Percentiles rank a stretch among this genome's conserved stretches.
phyloP scores from a whole-genome alignment of 2,797 vertebrate species.

The Tenualosa ilisha region DNA sequence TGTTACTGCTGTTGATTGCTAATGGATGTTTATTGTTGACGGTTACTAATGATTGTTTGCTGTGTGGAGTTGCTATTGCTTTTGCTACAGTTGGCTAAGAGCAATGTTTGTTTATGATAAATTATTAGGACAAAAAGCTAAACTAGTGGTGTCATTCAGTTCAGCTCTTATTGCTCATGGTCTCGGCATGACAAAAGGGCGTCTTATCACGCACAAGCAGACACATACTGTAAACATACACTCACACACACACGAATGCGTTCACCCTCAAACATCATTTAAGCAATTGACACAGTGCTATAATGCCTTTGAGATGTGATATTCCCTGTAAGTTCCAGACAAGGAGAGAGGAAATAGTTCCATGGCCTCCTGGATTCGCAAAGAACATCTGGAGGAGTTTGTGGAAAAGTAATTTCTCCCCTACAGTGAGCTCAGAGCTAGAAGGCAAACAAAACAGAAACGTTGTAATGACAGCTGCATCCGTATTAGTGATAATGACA shows the following conservation, averaged over 20 bases:
- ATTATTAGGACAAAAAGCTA: background rate
- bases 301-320: background rate
- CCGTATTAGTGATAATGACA: conserved; percentile 18
- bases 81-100: too few species aligned
- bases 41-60: too few species aligned
- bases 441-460: conserved; percentile 28
- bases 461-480: background rate
- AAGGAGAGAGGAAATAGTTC: conserved; percentile 16
- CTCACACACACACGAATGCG: background rate
- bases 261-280: background rate
- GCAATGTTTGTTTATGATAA: too few species aligned
- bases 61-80: too few species aligned
- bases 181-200: background rate
- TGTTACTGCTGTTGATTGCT: too few species aligned
- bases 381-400: conserved; percentile 8
- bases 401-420: conserved; percentile 30
- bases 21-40: too few species aligned
- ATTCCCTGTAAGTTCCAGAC: background rate
- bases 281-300: background rate
- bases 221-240: background rate
- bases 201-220: background rate
- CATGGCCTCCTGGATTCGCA: background rate
- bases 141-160: background rate
- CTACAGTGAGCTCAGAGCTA: conserved; percentile 15
- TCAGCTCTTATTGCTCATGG: background rate